Evolutionary conservation across 2,113 vertebrate genomes (phyloP), one percentile per base, ranked within the genome.

Genomic region (Psittacara wagleri): DNA sequence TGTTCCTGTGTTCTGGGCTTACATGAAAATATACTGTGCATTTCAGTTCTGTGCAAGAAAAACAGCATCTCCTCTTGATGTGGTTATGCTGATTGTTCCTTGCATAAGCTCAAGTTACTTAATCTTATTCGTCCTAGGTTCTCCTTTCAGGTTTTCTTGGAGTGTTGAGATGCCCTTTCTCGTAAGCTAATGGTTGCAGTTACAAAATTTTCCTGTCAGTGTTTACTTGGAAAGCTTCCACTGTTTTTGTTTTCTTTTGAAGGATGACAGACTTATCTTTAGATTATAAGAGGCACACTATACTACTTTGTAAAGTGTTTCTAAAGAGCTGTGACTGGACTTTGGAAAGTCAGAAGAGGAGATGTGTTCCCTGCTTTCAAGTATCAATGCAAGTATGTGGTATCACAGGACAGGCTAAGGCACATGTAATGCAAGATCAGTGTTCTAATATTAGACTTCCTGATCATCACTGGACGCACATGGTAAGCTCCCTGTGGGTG

Each of bases 181-280:
- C 11, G 11, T 43, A 41, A 14, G 17, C 37, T 27, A 62, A 62
- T 16, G 57, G 11, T 72, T 84, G 31, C 6, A n/a, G 19, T 95
- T 79, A 13, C 0, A 7, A 0, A 7, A 19, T 35, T 63, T 51
- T 28, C 9, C 19, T 62, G 48, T 6, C 14, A 22, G 0, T 86
- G 15, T 41, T 82, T 86, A 23, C 31, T 67, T 77, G 31, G 46
- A n/a, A 66, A 46, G 22, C 25, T 77, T 52, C 39, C 3, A 8
- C 17, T 68, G n/a, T 10, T 27, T 3, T 51, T 62, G 6, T 55
- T 91, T 84, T 25, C 17, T 85, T 74, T 41, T 52, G 31, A 68
- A 66, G 25, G 31, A 55, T 83, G 44, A 69, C 31, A 57, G 35
- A 35, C 15, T 29, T 87, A 2, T 27, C 29, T 85, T 85, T 78